These are phyloP conservation scores for Pollimyrus isidori DNA, from an alignment of 2,113 vertebrate species.

Conservation along the genomic window DNA sequence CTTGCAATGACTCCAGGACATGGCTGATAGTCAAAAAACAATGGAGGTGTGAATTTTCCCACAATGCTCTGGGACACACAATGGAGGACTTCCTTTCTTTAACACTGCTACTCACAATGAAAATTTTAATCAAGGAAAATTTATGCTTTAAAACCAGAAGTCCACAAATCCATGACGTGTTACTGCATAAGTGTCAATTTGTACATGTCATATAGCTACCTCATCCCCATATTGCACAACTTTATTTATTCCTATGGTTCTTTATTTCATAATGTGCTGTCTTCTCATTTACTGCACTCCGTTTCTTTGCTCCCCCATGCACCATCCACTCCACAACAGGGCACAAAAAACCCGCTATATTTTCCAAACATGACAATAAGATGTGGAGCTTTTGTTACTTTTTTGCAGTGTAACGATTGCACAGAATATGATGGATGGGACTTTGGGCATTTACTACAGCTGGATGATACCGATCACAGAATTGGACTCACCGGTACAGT, in stretches of 20 bases:
- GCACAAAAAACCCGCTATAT: background rate
- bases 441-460: background rate
- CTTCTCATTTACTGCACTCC: background rate
- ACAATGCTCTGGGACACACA: background rate
- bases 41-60: background rate
- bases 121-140: background rate
- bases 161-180: background rate
- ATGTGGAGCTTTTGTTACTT: background rate
- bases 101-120: background rate
- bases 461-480: conserved; percentile 49
- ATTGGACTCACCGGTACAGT: background rate
- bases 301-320: background rate
- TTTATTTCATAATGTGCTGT: background rate
- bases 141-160: background rate
- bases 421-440: background rate
- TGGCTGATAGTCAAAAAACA: background rate
- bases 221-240: background rate
- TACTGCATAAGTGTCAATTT: background rate
- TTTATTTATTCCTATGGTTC: background rate
- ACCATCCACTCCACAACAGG: background rate
- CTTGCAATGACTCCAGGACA: background rate
- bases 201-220: background rate
- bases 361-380: background rate
- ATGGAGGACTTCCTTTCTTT: background rate
- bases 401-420: background rate